Evolutionary conservation across 2,888 invertebrate genomes (phyloP).

Genomic region (Troglohyphantes excavatus): DNA sequence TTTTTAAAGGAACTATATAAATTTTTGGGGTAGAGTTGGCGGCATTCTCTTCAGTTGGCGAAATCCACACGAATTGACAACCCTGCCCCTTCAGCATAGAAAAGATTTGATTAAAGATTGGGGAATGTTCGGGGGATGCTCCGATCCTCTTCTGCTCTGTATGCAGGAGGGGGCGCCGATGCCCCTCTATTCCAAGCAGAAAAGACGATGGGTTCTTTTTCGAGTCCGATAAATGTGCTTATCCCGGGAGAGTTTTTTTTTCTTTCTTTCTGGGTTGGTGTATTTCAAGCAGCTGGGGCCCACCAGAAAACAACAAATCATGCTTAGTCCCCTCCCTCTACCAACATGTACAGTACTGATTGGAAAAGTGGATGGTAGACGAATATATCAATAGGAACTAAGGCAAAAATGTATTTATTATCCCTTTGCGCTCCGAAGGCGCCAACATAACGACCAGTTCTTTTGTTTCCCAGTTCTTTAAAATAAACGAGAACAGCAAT

Average conservation of each 20-base stretch:
- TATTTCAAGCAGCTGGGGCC: background rate
- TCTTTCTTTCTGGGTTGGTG: background rate
- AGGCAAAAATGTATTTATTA: too few relatives aligned
- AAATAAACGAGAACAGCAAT: too few relatives aligned
- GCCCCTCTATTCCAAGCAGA: background rate
- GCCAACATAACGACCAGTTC: too few relatives aligned
- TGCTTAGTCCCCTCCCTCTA: background rate
- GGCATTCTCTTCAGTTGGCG: too few relatives aligned
- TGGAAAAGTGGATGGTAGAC: background rate
- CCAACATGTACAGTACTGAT: background rate
- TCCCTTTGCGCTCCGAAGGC: too few relatives aligned
- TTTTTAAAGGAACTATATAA: too few relatives aligned
- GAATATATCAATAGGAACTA: background rate
- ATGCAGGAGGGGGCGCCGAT: background rate
- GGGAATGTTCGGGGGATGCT: background rate
- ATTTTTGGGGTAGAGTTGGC: too few relatives aligned
- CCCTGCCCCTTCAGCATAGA: background rate
- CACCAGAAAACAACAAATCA: background rate
- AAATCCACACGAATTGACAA: background rate
- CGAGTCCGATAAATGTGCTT: background rate
- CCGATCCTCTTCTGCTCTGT: background rate
- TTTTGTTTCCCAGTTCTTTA: too few relatives aligned
- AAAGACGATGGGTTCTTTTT: background rate
- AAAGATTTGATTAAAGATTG: constrained; percentile 3
- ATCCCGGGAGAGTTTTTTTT: background rate